phyloP scores from a whole-genome alignment of 2,113 vertebrate species.

The Crotophaga sulcirostris region DNA sequence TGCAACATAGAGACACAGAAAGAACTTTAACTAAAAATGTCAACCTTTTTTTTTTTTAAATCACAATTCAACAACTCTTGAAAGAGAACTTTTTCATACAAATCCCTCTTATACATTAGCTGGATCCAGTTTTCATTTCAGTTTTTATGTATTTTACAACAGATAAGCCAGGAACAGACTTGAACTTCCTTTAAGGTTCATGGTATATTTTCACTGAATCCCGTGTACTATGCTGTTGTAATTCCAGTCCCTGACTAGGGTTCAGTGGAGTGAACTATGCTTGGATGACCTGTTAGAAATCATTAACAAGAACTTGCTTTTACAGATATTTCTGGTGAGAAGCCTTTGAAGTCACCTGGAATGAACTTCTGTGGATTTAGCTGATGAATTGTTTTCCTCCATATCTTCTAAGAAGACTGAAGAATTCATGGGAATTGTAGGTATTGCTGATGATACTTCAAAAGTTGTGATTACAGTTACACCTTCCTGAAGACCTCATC shows the following conservation, averaged over 20 bases:
- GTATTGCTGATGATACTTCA: background rate
- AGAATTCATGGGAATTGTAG: background rate
- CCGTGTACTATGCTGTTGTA: background rate
- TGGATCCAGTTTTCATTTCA: background rate
- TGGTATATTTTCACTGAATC: background rate
- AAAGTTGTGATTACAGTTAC: background rate
- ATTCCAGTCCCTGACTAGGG: background rate
- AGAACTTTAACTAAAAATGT: background rate
- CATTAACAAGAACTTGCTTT: conserved; percentile 35
- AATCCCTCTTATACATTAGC: background rate
- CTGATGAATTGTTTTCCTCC: background rate
- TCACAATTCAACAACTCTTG: background rate
- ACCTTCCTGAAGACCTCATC: background rate
- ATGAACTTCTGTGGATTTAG: conserved; percentile 7
- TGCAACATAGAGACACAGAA: background rate
- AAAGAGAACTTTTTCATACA: background rate
- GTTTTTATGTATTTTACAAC: background rate
- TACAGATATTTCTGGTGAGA: background rate
- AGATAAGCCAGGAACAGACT: background rate
- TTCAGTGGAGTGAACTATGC: background rate
- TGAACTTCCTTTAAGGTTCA: background rate
- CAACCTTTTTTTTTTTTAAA: background rate
- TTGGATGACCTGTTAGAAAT: background rate
- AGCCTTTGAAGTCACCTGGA: background rate
- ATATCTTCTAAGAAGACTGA: background rate